phyloP scores from a whole-genome alignment of 2,888 invertebrate species.

The Callosobruchus maculatus region DNA sequence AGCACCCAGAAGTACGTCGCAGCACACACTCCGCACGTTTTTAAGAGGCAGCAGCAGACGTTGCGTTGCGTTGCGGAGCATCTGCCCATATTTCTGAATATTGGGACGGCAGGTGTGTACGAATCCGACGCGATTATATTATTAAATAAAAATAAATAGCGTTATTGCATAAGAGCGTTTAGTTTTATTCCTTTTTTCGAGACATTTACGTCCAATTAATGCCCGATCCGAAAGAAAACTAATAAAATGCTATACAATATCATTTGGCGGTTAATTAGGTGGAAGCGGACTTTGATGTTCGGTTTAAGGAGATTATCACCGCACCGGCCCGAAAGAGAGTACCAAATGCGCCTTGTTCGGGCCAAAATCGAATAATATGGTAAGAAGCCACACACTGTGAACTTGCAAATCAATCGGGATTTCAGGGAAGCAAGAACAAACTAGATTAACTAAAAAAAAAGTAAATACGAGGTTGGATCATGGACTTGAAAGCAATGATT shows the following conservation, averaged over 20 bases:
- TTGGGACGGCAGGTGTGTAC: conserved; percentile 38
- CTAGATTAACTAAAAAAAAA: too few species aligned
- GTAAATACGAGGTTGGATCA: too few species aligned
- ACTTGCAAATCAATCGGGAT: not conserved
- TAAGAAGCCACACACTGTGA: not conserved
- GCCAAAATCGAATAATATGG: not conserved
- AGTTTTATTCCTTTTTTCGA: conserved; percentile 16
- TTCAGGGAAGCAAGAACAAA: not conserved
- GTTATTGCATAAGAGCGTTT: conserved; percentile 23
- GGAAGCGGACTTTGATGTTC: not conserved
- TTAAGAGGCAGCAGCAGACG: too few species aligned
- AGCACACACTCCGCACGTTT: too few species aligned
- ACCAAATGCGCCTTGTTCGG: not conserved
- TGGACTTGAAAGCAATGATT: too few species aligned
- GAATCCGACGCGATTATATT: conserved; percentile 32
- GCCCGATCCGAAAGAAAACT: conserved; percentile 20
- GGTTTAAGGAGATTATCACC: not conserved
- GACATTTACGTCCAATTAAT: conserved; percentile 23
- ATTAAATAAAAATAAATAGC: conserved; percentile 30
- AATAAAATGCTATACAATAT: conserved; percentile 13
- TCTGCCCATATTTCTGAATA: conserved; percentile 38
- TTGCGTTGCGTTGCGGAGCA: conserved; percentile 27
- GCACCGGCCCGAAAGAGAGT: not conserved
- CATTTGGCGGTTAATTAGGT: conserved; percentile 5
- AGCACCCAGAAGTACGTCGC: too few species aligned